Conservation (phyloP, 2,797 vertebrate species). For the Pipistrellus pygmaeus region DNA sequence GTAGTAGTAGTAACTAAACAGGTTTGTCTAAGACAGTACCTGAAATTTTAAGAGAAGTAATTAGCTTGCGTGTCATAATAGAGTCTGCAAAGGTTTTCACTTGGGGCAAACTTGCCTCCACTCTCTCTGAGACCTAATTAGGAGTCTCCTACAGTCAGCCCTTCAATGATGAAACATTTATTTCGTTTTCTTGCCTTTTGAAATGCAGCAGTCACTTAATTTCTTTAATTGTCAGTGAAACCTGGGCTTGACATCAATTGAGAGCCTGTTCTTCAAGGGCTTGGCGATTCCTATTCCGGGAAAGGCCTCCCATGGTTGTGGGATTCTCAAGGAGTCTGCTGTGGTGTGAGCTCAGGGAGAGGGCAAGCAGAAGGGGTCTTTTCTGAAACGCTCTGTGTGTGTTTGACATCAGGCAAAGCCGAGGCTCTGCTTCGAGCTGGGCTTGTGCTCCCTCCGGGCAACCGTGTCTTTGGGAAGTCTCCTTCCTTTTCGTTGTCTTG, state of each 20-base stretch:
- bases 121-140: slow-evolving; percentile 40
- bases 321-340: neutral
- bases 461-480: neutral
- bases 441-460: neutral
- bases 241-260: neutral
- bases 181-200: slow-evolving; percentile 41
- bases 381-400: neutral
- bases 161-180: neutral
- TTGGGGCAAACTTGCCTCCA: neutral
- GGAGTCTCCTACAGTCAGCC: neutral
- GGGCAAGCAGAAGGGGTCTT: neutral
- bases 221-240: neutral
- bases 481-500: neutral
- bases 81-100: neutral
- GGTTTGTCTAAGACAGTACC: neutral
- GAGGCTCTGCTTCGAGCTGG: neutral
- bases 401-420: neutral
- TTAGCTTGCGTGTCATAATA: neutral
- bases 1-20: neutral
- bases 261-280: neutral
- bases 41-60: neutral
- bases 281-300: neutral
- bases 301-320: neutral
- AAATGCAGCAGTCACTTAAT: neutral
- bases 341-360: neutral